Conservation (phyloP, 2,888 invertebrate genomes). For the Dasypolia templi region DNA sequence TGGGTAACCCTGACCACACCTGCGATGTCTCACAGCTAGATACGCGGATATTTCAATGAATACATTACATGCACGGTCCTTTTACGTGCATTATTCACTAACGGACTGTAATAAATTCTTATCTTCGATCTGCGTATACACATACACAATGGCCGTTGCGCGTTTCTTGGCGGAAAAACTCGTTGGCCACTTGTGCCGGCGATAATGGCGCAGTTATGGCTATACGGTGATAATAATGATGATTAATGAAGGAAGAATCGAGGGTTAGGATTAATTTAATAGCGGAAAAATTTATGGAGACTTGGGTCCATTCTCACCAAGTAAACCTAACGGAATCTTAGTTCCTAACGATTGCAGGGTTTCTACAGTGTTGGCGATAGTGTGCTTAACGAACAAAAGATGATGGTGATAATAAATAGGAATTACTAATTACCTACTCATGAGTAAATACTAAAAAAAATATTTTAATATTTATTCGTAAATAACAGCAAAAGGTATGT, state of each 20-base stretch:
- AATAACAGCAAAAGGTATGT: background rate
- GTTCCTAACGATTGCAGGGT: background rate
- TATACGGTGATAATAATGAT: conserved; percentile 47
- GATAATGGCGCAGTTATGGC: conserved; percentile 51
- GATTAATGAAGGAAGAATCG: conserved; percentile 41
- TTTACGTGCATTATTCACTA: conserved; percentile 68
- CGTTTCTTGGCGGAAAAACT: conserved; percentile 58
- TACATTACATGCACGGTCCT: conserved; percentile 59
- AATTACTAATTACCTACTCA: no score
- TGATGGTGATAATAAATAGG: background rate
- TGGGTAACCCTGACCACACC: conserved; percentile 50
- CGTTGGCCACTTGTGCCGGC: conserved; percentile 36
- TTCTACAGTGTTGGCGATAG: background rate
- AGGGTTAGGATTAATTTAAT: conserved; percentile 35
- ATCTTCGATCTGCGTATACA: conserved; percentile 63
- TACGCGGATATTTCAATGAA: conserved; percentile 66
- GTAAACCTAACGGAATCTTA: background rate
- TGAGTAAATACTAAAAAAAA: no score
- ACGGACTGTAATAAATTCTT: conserved; percentile 70
- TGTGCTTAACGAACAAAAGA: background rate
- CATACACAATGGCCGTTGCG: conserved; percentile 61
- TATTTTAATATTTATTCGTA: no score
- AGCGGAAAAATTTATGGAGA: background rate
- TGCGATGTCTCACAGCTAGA: conserved; percentile 44
- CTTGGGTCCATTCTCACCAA: conserved; percentile 8